Base-by-base conservation (phyloP, 2,113 vertebrate species). In the Labeo rohita region DNA sequence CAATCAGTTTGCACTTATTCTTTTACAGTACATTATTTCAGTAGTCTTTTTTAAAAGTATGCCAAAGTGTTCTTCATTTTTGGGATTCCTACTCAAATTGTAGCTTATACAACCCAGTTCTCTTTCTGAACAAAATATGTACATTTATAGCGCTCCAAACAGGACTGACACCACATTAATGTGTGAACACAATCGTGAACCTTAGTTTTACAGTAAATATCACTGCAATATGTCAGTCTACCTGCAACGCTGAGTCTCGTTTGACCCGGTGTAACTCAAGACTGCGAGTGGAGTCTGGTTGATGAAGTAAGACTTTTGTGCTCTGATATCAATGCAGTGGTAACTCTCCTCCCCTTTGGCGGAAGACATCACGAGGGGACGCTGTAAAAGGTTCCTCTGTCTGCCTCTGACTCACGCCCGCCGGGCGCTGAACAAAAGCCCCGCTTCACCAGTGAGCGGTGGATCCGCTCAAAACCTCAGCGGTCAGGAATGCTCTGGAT, bases 401-500 rank as follows among this genome's bases (percentile, higher is more conserved):
- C 34, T 73, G 82, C 39, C 80, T 65, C 76, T 88, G 90, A 89
- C 82, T 90, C 75, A 87, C 77, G 15, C 18, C 66, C n/a, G 61
- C 73, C 85, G 49, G 77, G 76, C 5, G 3, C 47, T 28, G 79
- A 87, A 89, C 80, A 87, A 85, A 83, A 86, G 83, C 54, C 28
- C 59, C 56, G 79, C 80, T 90, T 85, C 65, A 84, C 34, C n/a
- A 79, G 61, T 70, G 75, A 85, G 45, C 83, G 54, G 66, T 65
- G 13, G 73, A 81, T 72, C 72, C 43, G 52, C 47, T 47, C 28
- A 50, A 70, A 52, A 87, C 59, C 77, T 91, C 88, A 91, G 70
- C 21, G 68, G 36, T 83, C 82, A 89, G 84, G 90, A 90, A 90
- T 91, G 85, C 81, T 52, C 77, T 76, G 45, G 77, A 56, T 77